These are phyloP conservation scores for Eunapius fragilis DNA, from an alignment of 37 sponge, comb jelly and placozoan genomes.

Conservation along the genomic window DNA sequence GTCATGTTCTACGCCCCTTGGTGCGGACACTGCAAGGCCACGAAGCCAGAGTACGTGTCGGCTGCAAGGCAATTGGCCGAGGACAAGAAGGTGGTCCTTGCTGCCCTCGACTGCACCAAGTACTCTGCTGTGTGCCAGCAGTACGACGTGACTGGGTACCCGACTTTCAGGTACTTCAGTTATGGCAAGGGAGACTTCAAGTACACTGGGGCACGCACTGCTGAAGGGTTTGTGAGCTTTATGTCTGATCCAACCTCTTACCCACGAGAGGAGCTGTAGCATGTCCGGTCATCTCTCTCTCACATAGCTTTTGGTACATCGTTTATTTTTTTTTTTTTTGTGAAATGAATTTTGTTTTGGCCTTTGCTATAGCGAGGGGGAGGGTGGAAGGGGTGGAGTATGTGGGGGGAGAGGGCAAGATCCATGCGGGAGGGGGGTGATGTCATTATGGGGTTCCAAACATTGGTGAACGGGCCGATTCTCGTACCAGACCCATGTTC, in stretches of 20 bases:
- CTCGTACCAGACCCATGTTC: too few relatives aligned
- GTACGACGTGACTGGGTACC: conserved; percentile 73
- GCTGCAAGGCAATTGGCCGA: conserved; percentile 68
- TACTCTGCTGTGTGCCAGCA: conserved; percentile 49
- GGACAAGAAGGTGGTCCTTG: conserved; percentile 75
- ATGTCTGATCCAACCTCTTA: conserved; percentile 53
- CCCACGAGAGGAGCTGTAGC: conserved; percentile 29
- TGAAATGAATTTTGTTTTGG: too few relatives aligned
- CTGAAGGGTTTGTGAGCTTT: conserved; percentile 67
- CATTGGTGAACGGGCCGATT: not conserved
- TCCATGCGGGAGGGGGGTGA: too few relatives aligned
- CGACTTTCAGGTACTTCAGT: conserved; percentile 80
- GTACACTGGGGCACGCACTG: conserved; percentile 58
- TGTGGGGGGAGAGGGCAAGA: too few relatives aligned
- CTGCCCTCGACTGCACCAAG: conserved; percentile 88
- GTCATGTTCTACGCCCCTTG: conserved; percentile 98
- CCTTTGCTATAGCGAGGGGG: too few relatives aligned
- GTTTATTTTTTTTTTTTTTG: too few relatives aligned
- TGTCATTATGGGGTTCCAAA: too few relatives aligned
- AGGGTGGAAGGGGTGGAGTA: too few relatives aligned
- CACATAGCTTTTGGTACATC: not conserved
- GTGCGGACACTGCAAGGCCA: conserved; percentile 96
- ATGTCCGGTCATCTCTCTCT: not conserved
- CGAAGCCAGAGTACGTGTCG: conserved; percentile 82
- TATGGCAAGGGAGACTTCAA: conserved; percentile 66